Base-by-base conservation (phyloP, 2,113 vertebrate genomes). In the Aspidoscelis tigris region DNA sequence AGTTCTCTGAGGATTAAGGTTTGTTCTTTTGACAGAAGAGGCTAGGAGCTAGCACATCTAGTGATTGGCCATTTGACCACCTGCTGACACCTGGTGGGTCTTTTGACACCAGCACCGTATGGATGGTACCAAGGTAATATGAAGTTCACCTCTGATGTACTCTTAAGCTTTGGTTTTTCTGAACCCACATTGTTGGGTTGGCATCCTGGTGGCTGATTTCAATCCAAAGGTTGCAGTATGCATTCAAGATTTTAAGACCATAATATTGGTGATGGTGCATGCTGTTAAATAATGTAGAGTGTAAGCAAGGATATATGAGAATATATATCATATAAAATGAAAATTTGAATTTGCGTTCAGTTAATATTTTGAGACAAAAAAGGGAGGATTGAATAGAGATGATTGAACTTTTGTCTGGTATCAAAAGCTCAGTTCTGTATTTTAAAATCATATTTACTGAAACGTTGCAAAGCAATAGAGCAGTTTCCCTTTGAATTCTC, bases 181-280 rank as follows among this genome's bases (percentile, higher is more conserved):
- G 26, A 79, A 58, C 71, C 58, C 12, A 83, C 66, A 41, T 76
- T 72, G 7, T 16, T 50, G 87, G 86, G 79, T 85, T 70, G 58
- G 9, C n/a, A 18, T 75, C 2, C 61, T 70, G 47, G 26, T 16
- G 24, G 4, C 22, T 26, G 11, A 53, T 53, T 73, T 73, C 18
- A 43, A 47, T 73, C 43, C 43, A 73, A 44, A 44, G 9, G 14
- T 73, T 44, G 33, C 71, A 73, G 10, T 65, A 10, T 81, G 10
- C 1, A 41, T 88, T 0, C 75, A 24, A 11, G 2, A 26, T 78
- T 89, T 8, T 68, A n/a, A 16, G 64, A 9, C 8, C 9, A 14
- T 9, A 55, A 55, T 9, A 55, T 55, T 9, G 8, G 55, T 55
- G 16, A 61, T 61, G 55, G 55, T 33, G 33, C 33, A 33, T 33